These are phyloP conservation scores for Lindbergichthys nudifrons DNA, from an alignment of 2,797 vertebrate species.

Conservation along the genomic window DNA sequence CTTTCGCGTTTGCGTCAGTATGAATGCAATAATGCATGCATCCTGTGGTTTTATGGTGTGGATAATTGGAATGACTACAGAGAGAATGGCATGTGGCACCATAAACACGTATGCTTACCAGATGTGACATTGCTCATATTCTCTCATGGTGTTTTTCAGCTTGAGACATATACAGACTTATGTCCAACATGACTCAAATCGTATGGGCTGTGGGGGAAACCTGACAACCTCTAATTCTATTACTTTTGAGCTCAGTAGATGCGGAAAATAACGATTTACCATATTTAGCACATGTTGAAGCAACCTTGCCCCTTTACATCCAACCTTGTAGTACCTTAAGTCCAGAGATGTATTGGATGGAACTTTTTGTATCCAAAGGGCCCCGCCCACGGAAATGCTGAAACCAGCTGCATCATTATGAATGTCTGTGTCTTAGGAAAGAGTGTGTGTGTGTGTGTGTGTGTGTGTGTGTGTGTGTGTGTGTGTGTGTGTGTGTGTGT, in stretches of 20 bases:
- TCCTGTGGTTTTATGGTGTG: conserved; percentile 69
- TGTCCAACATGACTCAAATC: neutral
- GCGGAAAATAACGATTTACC: neutral
- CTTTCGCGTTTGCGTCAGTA: conserved; percentile 41
- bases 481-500: conserved; percentile 43
- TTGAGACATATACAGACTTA: conserved; percentile 23
- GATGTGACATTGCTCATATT: conserved; percentile 62
- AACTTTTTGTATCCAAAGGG: conserved; percentile 35
- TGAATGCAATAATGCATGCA: conserved; percentile 50
- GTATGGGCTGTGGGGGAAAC: conserved; percentile 8
- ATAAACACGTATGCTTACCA: conserved; percentile 72
- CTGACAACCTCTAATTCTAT: conserved; percentile 2
- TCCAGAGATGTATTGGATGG: conserved; percentile 18
- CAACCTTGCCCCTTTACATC: neutral
- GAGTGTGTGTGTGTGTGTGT: conserved; percentile 42
- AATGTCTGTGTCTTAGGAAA: conserved; percentile 62
- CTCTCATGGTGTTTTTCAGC: conserved; percentile 27
- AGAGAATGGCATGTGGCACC: conserved; percentile 70
- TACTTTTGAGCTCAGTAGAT: neutral
- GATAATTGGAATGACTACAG: conserved; percentile 65
- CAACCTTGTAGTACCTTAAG: conserved; percentile 4
- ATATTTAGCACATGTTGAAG: neutral
- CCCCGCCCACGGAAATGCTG: conserved; percentile 64
- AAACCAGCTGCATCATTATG: conserved; percentile 73
- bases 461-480: conserved; percentile 42